Percentiles rank a stretch among this genome's conserved stretches.
Evolutionary conservation across 2,888 invertebrate species (phyloP).

Genomic region (Diaperis boleti): DNA sequence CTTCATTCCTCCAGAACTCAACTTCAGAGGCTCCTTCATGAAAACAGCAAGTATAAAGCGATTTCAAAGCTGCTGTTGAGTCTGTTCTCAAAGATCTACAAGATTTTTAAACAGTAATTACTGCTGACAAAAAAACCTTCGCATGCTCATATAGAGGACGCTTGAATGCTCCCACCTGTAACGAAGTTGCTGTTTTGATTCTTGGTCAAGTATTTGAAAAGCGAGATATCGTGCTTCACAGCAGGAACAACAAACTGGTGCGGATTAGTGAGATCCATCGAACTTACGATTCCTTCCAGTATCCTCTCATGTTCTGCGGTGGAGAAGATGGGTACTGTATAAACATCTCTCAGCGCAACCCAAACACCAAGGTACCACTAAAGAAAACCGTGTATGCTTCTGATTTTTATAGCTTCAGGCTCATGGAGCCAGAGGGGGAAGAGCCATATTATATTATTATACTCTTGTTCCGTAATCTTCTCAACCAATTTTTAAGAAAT

Average conservation of each 20-base stretch:
- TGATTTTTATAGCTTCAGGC: neutral
- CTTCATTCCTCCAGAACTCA: neutral
- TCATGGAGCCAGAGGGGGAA: neutral
- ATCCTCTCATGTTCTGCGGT: slow-evolving; percentile 42
- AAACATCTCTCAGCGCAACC: neutral
- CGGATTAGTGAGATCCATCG: no score
- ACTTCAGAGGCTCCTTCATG: no score
- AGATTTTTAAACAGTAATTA: no score
- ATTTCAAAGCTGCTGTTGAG: no score
- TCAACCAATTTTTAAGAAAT: no score
- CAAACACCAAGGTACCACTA: no score
- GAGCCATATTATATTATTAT: no score
- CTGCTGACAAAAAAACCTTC: neutral
- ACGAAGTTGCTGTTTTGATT: slow-evolving; percentile 1
- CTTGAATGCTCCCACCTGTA: neutral
- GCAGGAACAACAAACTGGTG: slow-evolving; percentile 27
- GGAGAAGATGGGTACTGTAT: slow-evolving; percentile 38
- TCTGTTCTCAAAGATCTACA: no score
- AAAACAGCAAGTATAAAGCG: neutral
- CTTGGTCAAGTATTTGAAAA: neutral
- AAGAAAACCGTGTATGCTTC: neutral
- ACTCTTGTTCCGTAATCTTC: no score
- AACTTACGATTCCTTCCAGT: slow-evolving; percentile 39
- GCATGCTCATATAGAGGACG: neutral
- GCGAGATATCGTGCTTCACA: neutral